These are phyloP conservation scores for Drosophila micromelanica DNA, from an alignment of 1,140 invertebrate genomes.

Conservation along the genomic window DNA sequence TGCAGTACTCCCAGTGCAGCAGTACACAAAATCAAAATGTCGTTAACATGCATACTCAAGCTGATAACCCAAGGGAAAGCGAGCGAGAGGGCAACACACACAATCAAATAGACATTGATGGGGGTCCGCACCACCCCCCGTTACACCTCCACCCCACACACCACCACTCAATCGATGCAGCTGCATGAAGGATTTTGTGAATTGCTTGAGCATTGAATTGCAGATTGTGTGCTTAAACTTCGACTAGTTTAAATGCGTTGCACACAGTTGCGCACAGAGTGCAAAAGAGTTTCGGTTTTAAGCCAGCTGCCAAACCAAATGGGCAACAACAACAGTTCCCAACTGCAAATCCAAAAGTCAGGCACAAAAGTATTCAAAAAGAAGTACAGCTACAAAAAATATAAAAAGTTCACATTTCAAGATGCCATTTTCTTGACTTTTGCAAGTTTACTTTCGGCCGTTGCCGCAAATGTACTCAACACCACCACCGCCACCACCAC, in stretches of 20 bases:
- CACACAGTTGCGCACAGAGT: slow-evolving; percentile 41
- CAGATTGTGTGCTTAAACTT: slow-evolving; percentile 60
- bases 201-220: slow-evolving; percentile 67
- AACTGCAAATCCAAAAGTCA: slow-evolving; percentile 56
- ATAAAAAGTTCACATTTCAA: slow-evolving; percentile 79
- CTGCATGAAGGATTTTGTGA: slow-evolving; percentile 44
- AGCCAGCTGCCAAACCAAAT: slow-evolving; percentile 12
- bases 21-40: slow-evolving; percentile 34
- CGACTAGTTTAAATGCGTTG: slow-evolving; percentile 71
- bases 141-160: too few relatives aligned
- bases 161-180: slow-evolving; percentile 24
- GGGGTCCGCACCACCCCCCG: neutral
- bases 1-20: slow-evolving; percentile 10
- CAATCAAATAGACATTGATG: slow-evolving; percentile 64
- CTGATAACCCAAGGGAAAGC: neutral
- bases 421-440: slow-evolving; percentile 79
- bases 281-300: slow-evolving; percentile 22
- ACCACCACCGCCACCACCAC: slow-evolving; percentile 10
- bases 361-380: slow-evolving; percentile 80
- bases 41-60: slow-evolving; percentile 31
- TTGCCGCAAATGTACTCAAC: slow-evolving; percentile 42
- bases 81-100: slow-evolving; percentile 12
- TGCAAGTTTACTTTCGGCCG: slow-evolving; percentile 56
- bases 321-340: slow-evolving; percentile 5
- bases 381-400: slow-evolving; percentile 74